These are phyloP conservation scores for Dexiosoma caninum DNA, from an alignment of 2,888 invertebrate species.

Conservation along the genomic window DNA sequence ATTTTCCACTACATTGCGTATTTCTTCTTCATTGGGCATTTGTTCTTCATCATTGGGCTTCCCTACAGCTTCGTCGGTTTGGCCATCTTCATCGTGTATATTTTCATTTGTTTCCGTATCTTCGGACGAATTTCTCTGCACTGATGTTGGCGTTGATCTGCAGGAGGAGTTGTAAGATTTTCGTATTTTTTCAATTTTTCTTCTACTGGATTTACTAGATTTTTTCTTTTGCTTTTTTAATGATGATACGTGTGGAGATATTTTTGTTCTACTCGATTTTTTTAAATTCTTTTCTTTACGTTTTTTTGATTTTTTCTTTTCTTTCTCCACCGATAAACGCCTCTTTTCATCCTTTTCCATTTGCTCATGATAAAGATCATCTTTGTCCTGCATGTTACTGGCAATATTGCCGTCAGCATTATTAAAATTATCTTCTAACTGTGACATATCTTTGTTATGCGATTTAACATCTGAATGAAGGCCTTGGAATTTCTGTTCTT, in stretches of 20 bases:
- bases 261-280: conserved; percentile 47
- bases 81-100: neutral
- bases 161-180: conserved; percentile 54
- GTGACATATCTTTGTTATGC: neutral
- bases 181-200: conserved; percentile 63
- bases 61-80: neutral
- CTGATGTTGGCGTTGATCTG: conserved; percentile 32
- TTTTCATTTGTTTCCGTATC: conserved; percentile 35
- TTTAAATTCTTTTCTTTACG: conserved; percentile 42
- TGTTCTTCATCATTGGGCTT: neutral
- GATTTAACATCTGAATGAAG: conserved; percentile 7
- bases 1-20: conserved; percentile 50
- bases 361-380: conserved; percentile 26
- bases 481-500: conserved; percentile 27
- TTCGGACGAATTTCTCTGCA: conserved; percentile 38
- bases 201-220: conserved; percentile 56
- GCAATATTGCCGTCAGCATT: neutral
- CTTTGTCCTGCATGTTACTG: neutral
- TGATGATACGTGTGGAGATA: neutral
- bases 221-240: conserved; percentile 43
- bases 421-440: conserved; percentile 27
- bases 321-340: conserved; percentile 45
- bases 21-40: conserved; percentile 50
- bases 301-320: conserved; percentile 61
- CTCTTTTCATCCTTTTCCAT: conserved; percentile 41